Evolutionary conservation across 2,113 vertebrate species (phyloP).

Genomic region (Megaleporinus macrocephalus): DNA sequence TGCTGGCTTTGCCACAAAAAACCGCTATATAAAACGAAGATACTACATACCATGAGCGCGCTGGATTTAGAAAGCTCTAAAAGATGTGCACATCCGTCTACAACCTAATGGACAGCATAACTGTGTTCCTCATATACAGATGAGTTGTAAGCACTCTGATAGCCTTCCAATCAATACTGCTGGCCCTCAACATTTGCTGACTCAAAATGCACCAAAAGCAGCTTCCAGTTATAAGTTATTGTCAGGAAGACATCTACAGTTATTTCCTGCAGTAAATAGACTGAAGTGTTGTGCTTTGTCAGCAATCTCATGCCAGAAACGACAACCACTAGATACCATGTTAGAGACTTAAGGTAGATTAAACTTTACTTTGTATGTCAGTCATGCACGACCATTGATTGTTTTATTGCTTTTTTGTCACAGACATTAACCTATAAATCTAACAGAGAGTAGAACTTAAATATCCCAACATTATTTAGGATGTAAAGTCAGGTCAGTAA

Average conservation of each 20-base stretch:
- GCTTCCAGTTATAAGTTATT: conserved; percentile 62
- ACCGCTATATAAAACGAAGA: background rate
- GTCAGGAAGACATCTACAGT: conserved; percentile 61
- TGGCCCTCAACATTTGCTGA: conserved; percentile 19
- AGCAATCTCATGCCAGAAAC: conserved; percentile 47
- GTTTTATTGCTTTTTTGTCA: background rate
- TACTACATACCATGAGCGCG: background rate
- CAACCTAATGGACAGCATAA: conserved; percentile 32
- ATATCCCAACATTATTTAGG: background rate
- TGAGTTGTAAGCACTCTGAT: conserved; percentile 29
- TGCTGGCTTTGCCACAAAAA: background rate
- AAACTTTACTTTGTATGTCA: background rate
- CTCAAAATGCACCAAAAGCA: conserved; percentile 57
- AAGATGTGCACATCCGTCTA: background rate
- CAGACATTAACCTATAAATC: background rate
- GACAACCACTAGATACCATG: background rate
- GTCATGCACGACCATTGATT: background rate
- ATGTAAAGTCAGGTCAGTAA: background rate
- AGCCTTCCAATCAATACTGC: conserved; percentile 30
- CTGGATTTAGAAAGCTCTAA: background rate
- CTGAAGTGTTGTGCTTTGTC: conserved; percentile 56
- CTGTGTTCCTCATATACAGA: conserved; percentile 16
- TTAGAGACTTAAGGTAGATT: conserved; percentile 36
- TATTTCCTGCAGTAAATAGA: conserved; percentile 59
- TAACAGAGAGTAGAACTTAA: background rate